Percentiles rank a stretch among this genome's conserved stretches.
These are phyloP conservation scores for Agrilus biguttatus DNA, from an alignment of 2,888 invertebrate genomes.

Conservation along the genomic window DNA sequence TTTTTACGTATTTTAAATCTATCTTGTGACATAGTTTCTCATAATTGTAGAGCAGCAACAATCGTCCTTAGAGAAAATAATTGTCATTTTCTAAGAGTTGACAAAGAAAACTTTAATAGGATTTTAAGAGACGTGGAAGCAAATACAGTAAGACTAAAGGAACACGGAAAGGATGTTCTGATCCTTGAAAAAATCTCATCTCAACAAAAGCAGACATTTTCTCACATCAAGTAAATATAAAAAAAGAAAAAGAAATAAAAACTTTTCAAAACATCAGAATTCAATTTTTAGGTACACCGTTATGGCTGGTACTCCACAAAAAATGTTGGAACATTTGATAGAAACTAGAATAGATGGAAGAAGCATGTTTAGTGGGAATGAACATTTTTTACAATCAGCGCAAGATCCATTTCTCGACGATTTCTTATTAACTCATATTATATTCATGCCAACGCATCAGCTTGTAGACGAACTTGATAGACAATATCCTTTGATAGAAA, in stretches of 20 bases:
- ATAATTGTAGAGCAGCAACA: slow-evolving; percentile 53
- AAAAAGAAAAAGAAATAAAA: background rate
- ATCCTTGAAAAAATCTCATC: slow-evolving; percentile 59
- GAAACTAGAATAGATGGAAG: slow-evolving; percentile 61
- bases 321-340: slow-evolving; percentile 73
- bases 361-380: slow-evolving; percentile 33
- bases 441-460: slow-evolving; percentile 65
- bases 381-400: slow-evolving; percentile 27
- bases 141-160: slow-evolving; percentile 72
- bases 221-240: slow-evolving; percentile 48
- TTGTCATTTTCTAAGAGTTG: slow-evolving; percentile 69
- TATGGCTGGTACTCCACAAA: slow-evolving; percentile 74
- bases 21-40: background rate
- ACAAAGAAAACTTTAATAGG: slow-evolving; percentile 74
- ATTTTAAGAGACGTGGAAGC: slow-evolving; percentile 73
- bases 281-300: slow-evolving; percentile 55
- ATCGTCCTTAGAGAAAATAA: slow-evolving; percentile 69
- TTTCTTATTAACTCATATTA: slow-evolving; percentile 68
- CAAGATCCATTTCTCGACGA: slow-evolving; percentile 69
- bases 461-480: slow-evolving; percentile 57
- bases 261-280: background rate
- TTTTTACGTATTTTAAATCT: no score
- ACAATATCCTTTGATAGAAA: slow-evolving; percentile 54
- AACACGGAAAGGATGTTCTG: slow-evolving; percentile 71
- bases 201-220: slow-evolving; percentile 35